Evolutionary conservation across 2,888 invertebrate genomes (phyloP), one percentile per base, ranked within the genome.

Genomic region (Sinodicranocentrus sp.): DNA sequence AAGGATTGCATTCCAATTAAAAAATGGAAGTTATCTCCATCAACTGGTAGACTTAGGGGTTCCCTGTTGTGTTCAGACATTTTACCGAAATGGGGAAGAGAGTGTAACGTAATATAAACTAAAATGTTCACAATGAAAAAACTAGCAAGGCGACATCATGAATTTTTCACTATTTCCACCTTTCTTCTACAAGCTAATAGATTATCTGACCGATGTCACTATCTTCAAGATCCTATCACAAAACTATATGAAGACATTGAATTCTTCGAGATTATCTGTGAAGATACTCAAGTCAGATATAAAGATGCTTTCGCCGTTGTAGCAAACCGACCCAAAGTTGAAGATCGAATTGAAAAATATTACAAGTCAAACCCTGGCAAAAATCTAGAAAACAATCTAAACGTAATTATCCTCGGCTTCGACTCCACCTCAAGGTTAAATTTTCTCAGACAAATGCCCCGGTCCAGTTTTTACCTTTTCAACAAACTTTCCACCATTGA

Each of bases 361-460:
- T 21, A 17, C 33, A 52, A 48, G 2, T 33, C 33, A 33, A 33
- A 3, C 33, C 33, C 33, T 10, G 5, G 10, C 33, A 33, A 33
- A 17, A 44, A 72, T 17, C n/a, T 8, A n/a, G 8, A n/a, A 3
- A 67, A 44, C 6, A 23, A 21, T 17, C 43, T 68, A n/a, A 90
- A 90, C 78, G 89, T 91, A 0, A 84, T 91, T 21, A 89, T 91
- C 86, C 82, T 91, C 6, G 90, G 90, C 0, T 87, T 90, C 33
- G 90, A 91, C 82, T 89, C 90, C 0, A 89, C 90, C 23, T 91
- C 90, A 0, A 86, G 90, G 15, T 87, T 90, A 61, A 90, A 90
- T 78, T 90, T 90, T 68, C 86, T 89, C 17, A 89, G 90, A 0
- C 89, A 89, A 59, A 89, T 91, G 88, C 89, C 89, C 2, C 87